phyloP scores from a whole-genome alignment of 2,113 vertebrate species.

The Silurus glanis region DNA sequence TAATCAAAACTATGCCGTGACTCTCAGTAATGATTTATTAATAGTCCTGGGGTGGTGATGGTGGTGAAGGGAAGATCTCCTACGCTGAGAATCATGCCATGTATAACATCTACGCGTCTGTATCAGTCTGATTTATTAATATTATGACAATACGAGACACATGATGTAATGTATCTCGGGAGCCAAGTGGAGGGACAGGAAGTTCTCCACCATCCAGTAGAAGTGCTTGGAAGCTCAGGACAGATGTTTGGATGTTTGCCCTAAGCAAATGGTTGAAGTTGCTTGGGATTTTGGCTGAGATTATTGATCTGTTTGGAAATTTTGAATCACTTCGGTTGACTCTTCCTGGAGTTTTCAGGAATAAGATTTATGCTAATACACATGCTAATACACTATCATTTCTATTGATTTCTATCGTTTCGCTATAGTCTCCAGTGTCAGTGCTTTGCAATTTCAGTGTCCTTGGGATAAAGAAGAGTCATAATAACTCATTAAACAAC shows the following conservation, averaged over 20 bases:
- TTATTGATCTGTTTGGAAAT: neutral
- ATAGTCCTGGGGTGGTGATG: neutral
- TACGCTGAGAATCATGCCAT: neutral
- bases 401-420: neutral
- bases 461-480: too few species aligned
- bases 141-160: neutral
- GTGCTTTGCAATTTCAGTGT: too few species aligned
- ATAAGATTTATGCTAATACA: neutral
- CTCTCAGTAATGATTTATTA: slow-evolving; percentile 1
- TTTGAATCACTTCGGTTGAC: neutral
- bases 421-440: too few species aligned
- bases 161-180: neutral
- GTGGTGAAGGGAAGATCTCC: neutral
- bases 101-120: neutral
- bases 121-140: neutral
- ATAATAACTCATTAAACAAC: neutral
- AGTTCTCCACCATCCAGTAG: neutral
- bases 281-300: neutral
- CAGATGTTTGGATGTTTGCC: neutral
- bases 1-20: neutral
- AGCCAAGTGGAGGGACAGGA: too few species aligned
- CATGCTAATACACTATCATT: neutral
- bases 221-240: neutral
- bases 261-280: neutral
- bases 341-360: neutral